Percentiles rank a stretch among this genome's conserved stretches.
phyloP scores from a whole-genome alignment of 2,113 vertebrate species.

The Butorides virescens region DNA sequence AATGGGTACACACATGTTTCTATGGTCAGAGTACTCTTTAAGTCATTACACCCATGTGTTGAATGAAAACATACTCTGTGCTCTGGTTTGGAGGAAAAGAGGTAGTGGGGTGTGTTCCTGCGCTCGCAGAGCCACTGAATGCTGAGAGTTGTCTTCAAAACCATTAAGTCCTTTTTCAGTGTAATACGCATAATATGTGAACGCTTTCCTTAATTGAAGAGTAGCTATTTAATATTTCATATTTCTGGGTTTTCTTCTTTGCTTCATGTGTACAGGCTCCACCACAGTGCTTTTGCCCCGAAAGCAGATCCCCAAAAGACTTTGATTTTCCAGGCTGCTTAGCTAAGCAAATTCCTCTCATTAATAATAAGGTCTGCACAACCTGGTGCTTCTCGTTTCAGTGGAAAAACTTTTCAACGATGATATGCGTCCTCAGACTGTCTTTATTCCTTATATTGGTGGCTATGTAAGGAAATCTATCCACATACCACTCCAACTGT shows the following conservation, averaged over 20 bases:
- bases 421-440: neutral
- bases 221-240: neutral
- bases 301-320: neutral
- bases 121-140: neutral
- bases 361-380: neutral
- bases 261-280: neutral
- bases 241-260: neutral
- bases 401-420: neutral
- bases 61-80: neutral
- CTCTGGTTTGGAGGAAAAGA: neutral
- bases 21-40: neutral
- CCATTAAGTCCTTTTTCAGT: neutral
- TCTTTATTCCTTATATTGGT: neutral
- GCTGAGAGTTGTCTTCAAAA: neutral
- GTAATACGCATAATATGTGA: neutral
- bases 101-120: neutral
- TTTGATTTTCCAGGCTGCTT: neutral
- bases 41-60: fast-evolving
- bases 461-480: neutral
- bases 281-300: neutral
- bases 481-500: neutral
- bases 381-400: neutral
- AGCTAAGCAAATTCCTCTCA: neutral
- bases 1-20: neutral
- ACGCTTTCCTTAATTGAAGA: neutral